Evolutionary conservation across 2,888 invertebrate genomes (phyloP), one percentile per base, ranked within the genome.

Genomic region (Hydraecia micacea): DNA sequence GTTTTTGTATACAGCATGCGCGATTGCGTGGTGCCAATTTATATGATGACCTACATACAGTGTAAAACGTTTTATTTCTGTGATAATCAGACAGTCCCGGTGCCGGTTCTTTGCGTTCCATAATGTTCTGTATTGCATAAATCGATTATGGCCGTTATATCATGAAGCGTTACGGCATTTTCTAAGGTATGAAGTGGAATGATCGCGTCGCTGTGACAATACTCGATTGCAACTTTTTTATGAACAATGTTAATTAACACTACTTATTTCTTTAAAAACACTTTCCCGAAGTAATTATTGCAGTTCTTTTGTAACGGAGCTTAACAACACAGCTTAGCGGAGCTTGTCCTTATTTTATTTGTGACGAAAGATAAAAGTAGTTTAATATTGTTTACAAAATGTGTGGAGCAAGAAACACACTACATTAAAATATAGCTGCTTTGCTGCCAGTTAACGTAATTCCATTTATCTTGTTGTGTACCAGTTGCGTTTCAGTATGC

Each of bases 71-170:
- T 88, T 82, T 85, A 81, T 88, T 86, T 85, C 68, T 81, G 84
- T 84, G 83, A 90, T 90, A 90, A 90, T 90, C 88, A 88, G 88
- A 88, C 80, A 81, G 79, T 86, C 77, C 75, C 68, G 46, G 63
- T 79, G 80, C 73, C 73, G 77, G 80, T 81, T 75, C 62, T 76
- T 66, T 83, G 81, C 78, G 83, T 92, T 90, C 91, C 89, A 88
- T 88, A 92, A 92, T 88, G 76, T 85, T 87, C 75, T 79, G 77
- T 77, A 81, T 92, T 93, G 90, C 90, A 88, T 90, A 91, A 92
- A 92, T 87, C 87, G 86, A 88, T 91, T 88, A 88, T 84, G 72
- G 73, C 68, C 46, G 88, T 93, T 91, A 90, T 90, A 90, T 90
- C 90, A 93, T 77, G 78, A 77, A 82, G 69, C n/a, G 85, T 88